Conservation (phyloP, 2,888 invertebrate genomes). For the Phyllotreta cruciferae region DNA sequence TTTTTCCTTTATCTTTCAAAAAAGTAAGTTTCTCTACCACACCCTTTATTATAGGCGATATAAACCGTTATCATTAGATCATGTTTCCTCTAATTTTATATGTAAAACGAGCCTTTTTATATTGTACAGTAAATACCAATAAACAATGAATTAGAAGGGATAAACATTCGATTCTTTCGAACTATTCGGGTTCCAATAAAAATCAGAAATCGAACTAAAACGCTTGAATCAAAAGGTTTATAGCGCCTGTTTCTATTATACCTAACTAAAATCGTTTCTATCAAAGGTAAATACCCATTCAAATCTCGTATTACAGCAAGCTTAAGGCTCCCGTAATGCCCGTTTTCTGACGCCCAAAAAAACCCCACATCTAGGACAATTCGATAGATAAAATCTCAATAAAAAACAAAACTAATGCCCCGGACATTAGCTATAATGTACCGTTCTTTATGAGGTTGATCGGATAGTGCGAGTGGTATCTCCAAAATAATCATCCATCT, state of each 20-base stretch:
- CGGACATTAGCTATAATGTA: conserved; percentile 39
- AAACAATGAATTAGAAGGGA: no score
- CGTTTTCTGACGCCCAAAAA: conserved; percentile 16
- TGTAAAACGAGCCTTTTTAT: no score
- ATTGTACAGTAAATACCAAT: no score
- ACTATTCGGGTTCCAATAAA: background rate
- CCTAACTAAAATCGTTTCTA: conserved; percentile 11
- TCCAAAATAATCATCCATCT: background rate
- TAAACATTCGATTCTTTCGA: no score
- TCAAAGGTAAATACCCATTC: conserved; percentile 24
- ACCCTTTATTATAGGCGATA: no score
- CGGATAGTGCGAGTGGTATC: background rate
- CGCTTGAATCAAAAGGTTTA: conserved; percentile 11
- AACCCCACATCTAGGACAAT: conserved; percentile 28
- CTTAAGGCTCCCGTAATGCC: conserved; percentile 14
- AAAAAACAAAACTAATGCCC: conserved; percentile 40
- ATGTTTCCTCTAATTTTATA: no score
- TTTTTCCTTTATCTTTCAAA: no score
- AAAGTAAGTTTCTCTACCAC: no score
- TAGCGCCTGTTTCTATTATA: background rate
- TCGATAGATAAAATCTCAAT: conserved; percentile 42
- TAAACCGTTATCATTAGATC: no score
- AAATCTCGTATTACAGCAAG: conserved; percentile 26
- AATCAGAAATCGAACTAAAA: conserved; percentile 9
- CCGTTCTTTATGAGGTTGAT: background rate